phyloP scores from a whole-genome alignment of 2,113 vertebrate species.

The Nerophis lumbriciformis region DNA sequence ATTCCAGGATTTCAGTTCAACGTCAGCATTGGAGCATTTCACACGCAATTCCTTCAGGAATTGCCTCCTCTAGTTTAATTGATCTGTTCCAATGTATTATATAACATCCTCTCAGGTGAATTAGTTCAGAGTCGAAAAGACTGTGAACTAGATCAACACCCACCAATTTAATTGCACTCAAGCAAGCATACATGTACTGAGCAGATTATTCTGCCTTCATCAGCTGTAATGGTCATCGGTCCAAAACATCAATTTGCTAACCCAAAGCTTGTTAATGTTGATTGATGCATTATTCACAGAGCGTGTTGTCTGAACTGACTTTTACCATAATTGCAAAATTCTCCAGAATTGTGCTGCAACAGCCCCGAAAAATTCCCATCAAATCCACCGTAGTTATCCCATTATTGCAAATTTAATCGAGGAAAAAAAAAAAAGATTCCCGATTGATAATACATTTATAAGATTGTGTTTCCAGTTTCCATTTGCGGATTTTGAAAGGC shows the following conservation, averaged over 20 bases:
- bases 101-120: conserved; percentile 23
- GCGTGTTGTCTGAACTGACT: background rate
- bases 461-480: background rate
- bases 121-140: conserved; percentile 37
- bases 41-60: too few relatives aligned
- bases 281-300: conserved; percentile 44
- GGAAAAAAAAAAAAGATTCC: background rate
- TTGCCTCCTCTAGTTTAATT: too few relatives aligned
- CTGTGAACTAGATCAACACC: conserved; percentile 49
- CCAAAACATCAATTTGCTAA: conserved; percentile 56
- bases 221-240: conserved; percentile 47
- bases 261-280: conserved; percentile 51
- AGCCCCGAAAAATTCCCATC: background rate
- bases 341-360: background rate
- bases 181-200: conserved; percentile 24
- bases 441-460: background rate
- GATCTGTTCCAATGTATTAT: conserved; percentile 2
- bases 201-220: conserved; percentile 61
- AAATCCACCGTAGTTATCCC: background rate
- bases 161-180: conserved; percentile 51
- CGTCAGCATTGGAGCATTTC: too few relatives aligned
- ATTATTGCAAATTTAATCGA: background rate
- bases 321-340: background rate
- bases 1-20: too few relatives aligned
- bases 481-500: conserved; percentile 1